Conservation (phyloP, 2,113 vertebrate genomes). For the Oryzias javanicus region DNA sequence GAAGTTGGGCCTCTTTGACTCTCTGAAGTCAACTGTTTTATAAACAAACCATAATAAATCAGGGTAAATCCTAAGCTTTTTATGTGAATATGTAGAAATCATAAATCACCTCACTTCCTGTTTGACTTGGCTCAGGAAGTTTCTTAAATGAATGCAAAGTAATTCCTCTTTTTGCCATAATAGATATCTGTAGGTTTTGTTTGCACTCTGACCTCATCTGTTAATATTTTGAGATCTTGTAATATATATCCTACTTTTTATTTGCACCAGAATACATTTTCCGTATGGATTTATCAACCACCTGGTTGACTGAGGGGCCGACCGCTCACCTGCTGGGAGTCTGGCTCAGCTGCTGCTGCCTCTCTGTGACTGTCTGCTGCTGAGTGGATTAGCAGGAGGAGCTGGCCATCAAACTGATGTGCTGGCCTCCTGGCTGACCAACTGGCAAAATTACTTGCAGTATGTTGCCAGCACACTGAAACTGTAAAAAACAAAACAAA, state of each 20-base stretch:
- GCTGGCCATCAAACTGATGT: slow-evolving; percentile 18
- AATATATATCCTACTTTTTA: neutral
- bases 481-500: too few relatives aligned
- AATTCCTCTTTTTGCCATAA: too few relatives aligned
- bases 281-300: neutral
- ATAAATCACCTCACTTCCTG: too few relatives aligned
- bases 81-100: too few relatives aligned
- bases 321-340: slow-evolving; percentile 19
- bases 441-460: slow-evolving; percentile 39
- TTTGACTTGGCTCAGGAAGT: too few relatives aligned
- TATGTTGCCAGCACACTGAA: neutral
- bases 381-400: slow-evolving; percentile 46
- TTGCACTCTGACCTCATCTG: too few relatives aligned
- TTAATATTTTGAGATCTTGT: neutral
- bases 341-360: neutral
- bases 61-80: too few relatives aligned
- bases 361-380: slow-evolving; percentile 32
- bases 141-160: too few relatives aligned
- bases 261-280: neutral
- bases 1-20: too few relatives aligned
- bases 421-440: slow-evolving; percentile 32
- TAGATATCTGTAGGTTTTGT: too few relatives aligned
- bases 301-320: slow-evolving; percentile 19
- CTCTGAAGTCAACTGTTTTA: too few relatives aligned
- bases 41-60: too few relatives aligned